These are phyloP conservation scores for Carassius auratus DNA, from an alignment of 2,113 vertebrate genomes.

Conservation along the genomic window DNA sequence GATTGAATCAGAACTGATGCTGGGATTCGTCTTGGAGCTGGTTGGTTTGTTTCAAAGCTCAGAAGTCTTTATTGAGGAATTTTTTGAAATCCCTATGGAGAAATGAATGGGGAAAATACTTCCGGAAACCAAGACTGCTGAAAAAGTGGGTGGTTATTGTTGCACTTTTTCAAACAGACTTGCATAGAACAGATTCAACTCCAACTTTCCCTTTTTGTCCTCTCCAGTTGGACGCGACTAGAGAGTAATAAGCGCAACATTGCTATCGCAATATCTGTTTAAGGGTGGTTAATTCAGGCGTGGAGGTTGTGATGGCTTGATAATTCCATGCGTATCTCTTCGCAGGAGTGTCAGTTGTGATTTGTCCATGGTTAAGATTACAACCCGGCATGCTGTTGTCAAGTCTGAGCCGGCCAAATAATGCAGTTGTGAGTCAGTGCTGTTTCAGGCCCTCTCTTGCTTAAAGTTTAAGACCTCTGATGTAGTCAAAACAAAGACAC, in stretches of 20 bases:
- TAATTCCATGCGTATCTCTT: conserved; percentile 25
- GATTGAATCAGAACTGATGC: neutral
- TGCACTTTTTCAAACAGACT: neutral
- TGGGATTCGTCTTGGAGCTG: too few relatives aligned
- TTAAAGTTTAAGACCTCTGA: neutral
- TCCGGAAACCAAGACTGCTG: conserved; percentile 2
- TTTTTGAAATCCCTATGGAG: neutral
- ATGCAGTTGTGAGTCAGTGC: conserved; percentile 38
- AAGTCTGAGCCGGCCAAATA: conserved; percentile 33
- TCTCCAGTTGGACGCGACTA: neutral
- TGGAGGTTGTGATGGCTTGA: conserved; percentile 32
- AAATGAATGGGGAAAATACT: conserved; percentile 3
- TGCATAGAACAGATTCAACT: neutral
- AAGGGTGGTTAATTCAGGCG: conserved; percentile 28
- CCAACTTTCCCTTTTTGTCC: neutral
- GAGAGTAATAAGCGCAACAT: conserved; percentile 5
- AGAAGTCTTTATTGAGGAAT: conserved; percentile 4
- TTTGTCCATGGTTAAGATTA: conserved; percentile 37
- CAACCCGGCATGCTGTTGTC: conserved; percentile 9
- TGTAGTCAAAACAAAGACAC: neutral
- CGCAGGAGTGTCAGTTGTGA: conserved; percentile 17
- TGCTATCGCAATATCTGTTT: conserved; percentile 30
- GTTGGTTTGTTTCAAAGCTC: neutral
- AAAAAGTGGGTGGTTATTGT: neutral
- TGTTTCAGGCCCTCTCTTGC: conserved; percentile 37